Evolutionary conservation across 2,797 vertebrate species (phyloP).

Genomic region (Sebastes glaucus): DNA sequence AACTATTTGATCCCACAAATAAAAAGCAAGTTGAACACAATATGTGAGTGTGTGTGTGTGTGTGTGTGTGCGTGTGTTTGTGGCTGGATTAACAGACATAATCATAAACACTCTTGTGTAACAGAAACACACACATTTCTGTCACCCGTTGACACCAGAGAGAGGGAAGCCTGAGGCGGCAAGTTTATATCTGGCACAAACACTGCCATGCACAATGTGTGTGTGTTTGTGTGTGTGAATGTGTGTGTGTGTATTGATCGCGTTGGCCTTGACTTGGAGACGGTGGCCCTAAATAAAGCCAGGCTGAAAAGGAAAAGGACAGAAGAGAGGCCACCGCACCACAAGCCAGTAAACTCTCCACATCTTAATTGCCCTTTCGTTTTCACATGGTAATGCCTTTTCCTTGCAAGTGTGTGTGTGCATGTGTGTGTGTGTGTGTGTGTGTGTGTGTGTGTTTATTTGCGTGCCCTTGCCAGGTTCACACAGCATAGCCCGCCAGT

Average conservation of each 20-base stretch:
- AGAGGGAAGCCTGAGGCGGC: conserved; percentile 15
- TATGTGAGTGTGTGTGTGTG: background rate
- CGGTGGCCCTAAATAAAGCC: conserved; percentile 55
- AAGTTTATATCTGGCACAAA: conserved; percentile 29
- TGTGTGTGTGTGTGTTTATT: conserved; percentile 30
- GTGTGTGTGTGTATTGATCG: background rate
- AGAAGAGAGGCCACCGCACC: conserved; percentile 58
- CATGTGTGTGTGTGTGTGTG: conserved; percentile 19
- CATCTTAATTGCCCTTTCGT: conserved; percentile 78
- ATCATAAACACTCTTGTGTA: conserved; percentile 39
- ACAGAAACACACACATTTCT: conserved; percentile 49
- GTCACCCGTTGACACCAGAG: conserved; percentile 16
- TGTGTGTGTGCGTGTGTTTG: background rate
- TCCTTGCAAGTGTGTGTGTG: background rate
- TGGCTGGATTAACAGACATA: conserved; percentile 35
- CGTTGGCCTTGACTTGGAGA: conserved; percentile 53
- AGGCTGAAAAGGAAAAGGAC: conserved; percentile 46
- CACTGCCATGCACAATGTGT: background rate
- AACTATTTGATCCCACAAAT: conserved; percentile 25
- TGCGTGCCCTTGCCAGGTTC: conserved; percentile 53
- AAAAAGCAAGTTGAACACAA: conserved; percentile 29
- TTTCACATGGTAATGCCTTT: conserved; percentile 77
- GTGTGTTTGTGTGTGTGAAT: background rate
- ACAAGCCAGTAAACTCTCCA: conserved; percentile 68
- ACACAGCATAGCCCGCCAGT: conserved; percentile 47